Base-by-base conservation (phyloP, 2,797 vertebrate genomes). In the Mico argentatus region DNA sequence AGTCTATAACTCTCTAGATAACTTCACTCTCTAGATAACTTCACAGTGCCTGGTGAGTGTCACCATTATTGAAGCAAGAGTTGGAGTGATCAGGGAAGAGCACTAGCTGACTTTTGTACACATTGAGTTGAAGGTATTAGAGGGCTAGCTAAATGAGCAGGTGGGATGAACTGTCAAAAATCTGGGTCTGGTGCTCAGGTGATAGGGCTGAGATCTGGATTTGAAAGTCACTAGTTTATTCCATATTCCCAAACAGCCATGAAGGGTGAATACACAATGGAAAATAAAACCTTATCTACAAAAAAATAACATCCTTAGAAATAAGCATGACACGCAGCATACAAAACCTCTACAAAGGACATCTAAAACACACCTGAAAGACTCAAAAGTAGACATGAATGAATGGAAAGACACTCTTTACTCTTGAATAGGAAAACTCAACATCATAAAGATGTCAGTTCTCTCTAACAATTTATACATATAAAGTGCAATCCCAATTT, bases 391-490 rank as follows among this genome's bases (percentile, higher is more conserved):
- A 77, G 55, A 88, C 46, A 33, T 75, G 52, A 90, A 76, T 59
- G 80, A 94, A 57, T 79, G 50, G 83, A 76, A 85, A 89, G 55
- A 48, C 33, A 86, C 12, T 46, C 55, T 80, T 75, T 88, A 79
- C 61, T 91, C 55, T 76, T 81, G 50, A 94, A 92, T 17, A 90
- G 39, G 70, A 95, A 81, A 75, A 61, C 73, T 85, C 30, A 72
- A 55, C 14, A 48, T 57, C 64, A 84, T 48, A 84, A 61, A 72
- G 44, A 89, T 96, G 64, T 77, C 76, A 81, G 33, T 85, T 93
- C 13, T 44, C 20, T 39, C 55, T 85, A 61, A 82, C 48, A 87
- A 80, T 76, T 79, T 92, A 80, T 46, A 79, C 86, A 95, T 85
- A 89, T 55, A 61, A 92, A 61, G 90, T 72, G n/a, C 48, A 86